These are phyloP conservation scores for Malurus splendens DNA, from an alignment of 2,797 vertebrate genomes.

Conservation along the genomic window DNA sequence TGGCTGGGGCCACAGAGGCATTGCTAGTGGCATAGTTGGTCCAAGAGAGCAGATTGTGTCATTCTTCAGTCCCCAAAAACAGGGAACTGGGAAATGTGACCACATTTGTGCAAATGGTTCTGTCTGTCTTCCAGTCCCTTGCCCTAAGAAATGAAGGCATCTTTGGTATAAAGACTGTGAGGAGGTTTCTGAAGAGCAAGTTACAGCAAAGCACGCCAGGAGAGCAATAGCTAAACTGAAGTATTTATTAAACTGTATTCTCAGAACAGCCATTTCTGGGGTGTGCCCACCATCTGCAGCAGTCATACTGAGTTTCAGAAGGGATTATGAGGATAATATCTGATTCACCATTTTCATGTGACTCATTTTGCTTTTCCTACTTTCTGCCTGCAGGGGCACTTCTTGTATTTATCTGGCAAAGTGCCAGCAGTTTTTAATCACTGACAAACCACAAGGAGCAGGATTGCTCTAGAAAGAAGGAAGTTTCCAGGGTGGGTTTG, in stretches of 20 bases:
- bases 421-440: not conserved
- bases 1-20: accelerated
- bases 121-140: not conserved
- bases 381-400: not conserved
- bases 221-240: not conserved
- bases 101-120: not conserved
- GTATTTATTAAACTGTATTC: not conserved
- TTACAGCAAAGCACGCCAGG: not conserved
- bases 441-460: not conserved
- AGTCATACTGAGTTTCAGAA: not conserved
- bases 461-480: not conserved
- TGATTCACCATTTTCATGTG: not conserved
- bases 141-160: not conserved
- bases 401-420: not conserved
- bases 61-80: not conserved
- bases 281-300: not conserved
- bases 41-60: not conserved
- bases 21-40: not conserved
- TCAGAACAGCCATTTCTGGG: not conserved
- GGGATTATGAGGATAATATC: not conserved
- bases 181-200: not conserved
- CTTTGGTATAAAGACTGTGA: not conserved
- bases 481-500: conserved; percentile 19
- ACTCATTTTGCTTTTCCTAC: not conserved
- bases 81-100: not conserved